Conservation (phyloP, 2,888 invertebrate genomes). For the Drosophila conformis region DNA sequence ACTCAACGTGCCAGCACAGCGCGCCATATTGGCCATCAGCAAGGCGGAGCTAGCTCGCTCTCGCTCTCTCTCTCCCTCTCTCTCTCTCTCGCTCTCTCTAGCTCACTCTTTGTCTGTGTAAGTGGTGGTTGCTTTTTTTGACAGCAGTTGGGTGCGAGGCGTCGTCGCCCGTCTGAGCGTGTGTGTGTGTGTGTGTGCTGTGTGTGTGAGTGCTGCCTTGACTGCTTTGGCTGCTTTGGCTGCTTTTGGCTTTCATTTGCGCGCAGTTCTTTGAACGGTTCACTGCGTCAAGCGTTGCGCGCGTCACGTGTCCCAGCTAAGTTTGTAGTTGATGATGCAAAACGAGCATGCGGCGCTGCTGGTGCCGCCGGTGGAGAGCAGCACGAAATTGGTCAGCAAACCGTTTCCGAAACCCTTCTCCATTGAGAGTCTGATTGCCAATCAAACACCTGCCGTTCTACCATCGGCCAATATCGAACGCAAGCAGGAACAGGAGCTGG, state of each 20-base stretch:
- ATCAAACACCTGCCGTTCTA: slow-evolving; percentile 65
- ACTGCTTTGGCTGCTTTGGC: slow-evolving; percentile 35
- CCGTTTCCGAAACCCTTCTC: slow-evolving; percentile 84
- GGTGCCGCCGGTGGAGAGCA: slow-evolving; percentile 36
- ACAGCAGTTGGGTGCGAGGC: slow-evolving; percentile 60
- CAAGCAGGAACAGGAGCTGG: slow-evolving; percentile 12
- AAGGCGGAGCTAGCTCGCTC: slow-evolving; percentile 68
- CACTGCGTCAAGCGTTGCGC: slow-evolving; percentile 67
- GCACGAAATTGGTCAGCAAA: slow-evolving; percentile 62
- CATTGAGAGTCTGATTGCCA: slow-evolving; percentile 84
- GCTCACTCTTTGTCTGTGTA: slow-evolving; percentile 12
- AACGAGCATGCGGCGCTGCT: slow-evolving; percentile 44
- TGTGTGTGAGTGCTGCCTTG: slow-evolving; percentile 34
- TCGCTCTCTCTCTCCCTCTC: neutral
- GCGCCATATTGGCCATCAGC: slow-evolving; percentile 79
- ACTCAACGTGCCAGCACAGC: slow-evolving; percentile 29
- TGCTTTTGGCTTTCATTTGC: slow-evolving; percentile 71
- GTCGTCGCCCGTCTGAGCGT: slow-evolving; percentile 4
- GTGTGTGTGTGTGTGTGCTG: slow-evolving; percentile 41
- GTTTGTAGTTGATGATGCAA: slow-evolving; percentile 36
- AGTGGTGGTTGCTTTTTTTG: slow-evolving; percentile 61
- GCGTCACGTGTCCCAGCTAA: slow-evolving; percentile 24
- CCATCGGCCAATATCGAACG: slow-evolving; percentile 6
- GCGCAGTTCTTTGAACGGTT: slow-evolving; percentile 83
- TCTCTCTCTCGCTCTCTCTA: slow-evolving; percentile 1